A percentile compares a stretch with the other conserved stretches of the same genome.
Conservation (phyloP, 1,140 invertebrate species). For the Bombus confusus region DNA sequence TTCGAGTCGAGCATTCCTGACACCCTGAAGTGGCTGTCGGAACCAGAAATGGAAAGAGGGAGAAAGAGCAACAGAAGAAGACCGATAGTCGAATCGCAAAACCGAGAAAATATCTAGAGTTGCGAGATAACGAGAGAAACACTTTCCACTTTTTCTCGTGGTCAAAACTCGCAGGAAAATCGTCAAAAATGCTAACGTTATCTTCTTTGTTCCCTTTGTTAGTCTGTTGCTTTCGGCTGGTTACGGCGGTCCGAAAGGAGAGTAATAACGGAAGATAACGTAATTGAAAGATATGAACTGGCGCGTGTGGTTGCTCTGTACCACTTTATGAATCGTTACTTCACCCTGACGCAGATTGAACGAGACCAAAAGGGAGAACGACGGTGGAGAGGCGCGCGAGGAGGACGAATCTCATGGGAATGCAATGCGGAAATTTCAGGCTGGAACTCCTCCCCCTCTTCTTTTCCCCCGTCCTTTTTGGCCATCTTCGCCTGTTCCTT, state of each 20-base stretch:
- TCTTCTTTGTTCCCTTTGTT: background rate
- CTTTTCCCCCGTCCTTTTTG: background rate
- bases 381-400: slow-evolving; percentile 41
- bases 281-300: slow-evolving; percentile 26
- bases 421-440: slow-evolving; percentile 80
- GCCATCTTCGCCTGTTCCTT: background rate
- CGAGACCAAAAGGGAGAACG: background rate
- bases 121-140: slow-evolving; percentile 46
- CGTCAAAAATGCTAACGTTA: background rate
- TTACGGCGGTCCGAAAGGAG: background rate
- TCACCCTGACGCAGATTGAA: slow-evolving; percentile 22
- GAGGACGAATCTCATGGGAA: slow-evolving; percentile 75
- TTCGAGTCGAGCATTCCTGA: slow-evolving; percentile 70
- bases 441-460: slow-evolving; percentile 58
- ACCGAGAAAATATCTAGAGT: slow-evolving; percentile 61
- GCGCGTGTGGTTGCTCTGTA: background rate
- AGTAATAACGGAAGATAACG: slow-evolving; percentile 3
- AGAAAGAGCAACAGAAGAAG: slow-evolving; percentile 37
- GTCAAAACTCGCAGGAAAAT: background rate
- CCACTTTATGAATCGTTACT: slow-evolving; percentile 16
- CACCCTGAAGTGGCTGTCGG: slow-evolving; percentile 71
- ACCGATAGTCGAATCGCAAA: slow-evolving; percentile 51
- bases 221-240: background rate
- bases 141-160: background rate
- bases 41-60: slow-evolving; percentile 67